Evolutionary conservation across 2,113 vertebrate species (phyloP), one percentile per base, ranked within the genome.

Genomic region (Anhinga anhinga): DNA sequence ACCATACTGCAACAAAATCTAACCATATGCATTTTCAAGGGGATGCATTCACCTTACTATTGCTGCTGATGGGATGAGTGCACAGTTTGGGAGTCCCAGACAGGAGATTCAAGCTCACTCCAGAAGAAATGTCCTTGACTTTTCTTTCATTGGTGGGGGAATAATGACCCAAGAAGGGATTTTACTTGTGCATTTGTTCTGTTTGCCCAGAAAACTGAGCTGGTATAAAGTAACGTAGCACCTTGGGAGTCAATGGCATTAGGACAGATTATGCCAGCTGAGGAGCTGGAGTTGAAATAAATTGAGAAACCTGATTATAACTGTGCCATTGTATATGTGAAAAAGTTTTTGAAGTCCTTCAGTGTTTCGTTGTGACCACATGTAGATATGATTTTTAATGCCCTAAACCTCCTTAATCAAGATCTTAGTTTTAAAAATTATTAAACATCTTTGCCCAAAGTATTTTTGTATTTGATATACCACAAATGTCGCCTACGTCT

Each of bases 381-480:
- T 30, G 34, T 79, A 93, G 72, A 65, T 87, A 81, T 10, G 27
- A 71, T 86, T 93, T 86, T 86, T 82, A 95, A 95, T 92, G 77
- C 73, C 81, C 67, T 96, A 84, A 95, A 92, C 59, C 15, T 72
- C 61, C 77, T 94, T 92, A 82, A 90, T 91, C 56, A 84, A 95
- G 69, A 82, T 72, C 21, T 88, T 82, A 69, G 52, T 92, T 95
- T 89, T 61, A 30, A 91, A 95, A 93, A 63, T 84, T 95, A 89
- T 91, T 95, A 92, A 95, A 85, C 65, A 76, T 79, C 65, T 79
- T 94, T 95, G 45, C 34, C 58, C 44, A 72, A 88, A 95, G 52
- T 89, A 71, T 88, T 94, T 83, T 94, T 88, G 7, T 94, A 94
- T 87, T 95, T 95, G 88, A 94, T 95, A 92, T 61, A 89, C 44